phyloP scores from a whole-genome alignment of 35 echinoderm and acorn worm genomes.

The Acanthaster planci region DNA sequence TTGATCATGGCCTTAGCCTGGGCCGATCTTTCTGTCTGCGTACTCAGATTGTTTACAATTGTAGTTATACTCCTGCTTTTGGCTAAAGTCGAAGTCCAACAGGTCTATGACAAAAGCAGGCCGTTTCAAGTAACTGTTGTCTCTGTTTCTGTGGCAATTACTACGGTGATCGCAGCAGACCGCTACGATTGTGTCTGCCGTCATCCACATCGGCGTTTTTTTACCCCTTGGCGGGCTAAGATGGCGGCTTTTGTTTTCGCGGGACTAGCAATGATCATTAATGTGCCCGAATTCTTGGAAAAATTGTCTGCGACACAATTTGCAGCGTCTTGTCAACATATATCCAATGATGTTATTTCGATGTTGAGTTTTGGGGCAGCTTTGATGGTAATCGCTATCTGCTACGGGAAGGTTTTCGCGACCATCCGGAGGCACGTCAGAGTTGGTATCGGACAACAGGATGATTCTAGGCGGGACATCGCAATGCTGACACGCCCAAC shows the following conservation, averaged over 20 bases:
- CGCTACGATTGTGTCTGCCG: constrained; percentile 15
- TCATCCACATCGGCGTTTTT: background rate
- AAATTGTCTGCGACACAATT: background rate
- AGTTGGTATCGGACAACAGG: background rate
- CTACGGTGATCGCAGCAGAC: background rate
- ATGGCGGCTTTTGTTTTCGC: background rate
- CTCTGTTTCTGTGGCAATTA: background rate
- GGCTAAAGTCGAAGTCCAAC: too few relatives aligned
- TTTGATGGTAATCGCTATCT: background rate
- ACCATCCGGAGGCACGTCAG: background rate
- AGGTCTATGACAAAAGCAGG: too few relatives aligned
- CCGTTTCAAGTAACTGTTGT: background rate
- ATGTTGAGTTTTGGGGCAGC: background rate
- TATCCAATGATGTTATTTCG: background rate
- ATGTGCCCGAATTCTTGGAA: background rate
- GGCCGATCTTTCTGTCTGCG: too few relatives aligned
- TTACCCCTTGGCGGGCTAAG: background rate
- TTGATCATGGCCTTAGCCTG: too few relatives aligned
- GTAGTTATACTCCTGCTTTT: too few relatives aligned
- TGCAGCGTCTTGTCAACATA: background rate
- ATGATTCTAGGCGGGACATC: too few relatives aligned
- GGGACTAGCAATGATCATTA: background rate
- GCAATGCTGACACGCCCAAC: too few relatives aligned
- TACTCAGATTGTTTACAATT: too few relatives aligned
- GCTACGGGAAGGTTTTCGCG: background rate